Percentiles rank a stretch among this genome's conserved stretches.
Evolutionary conservation across 2,113 vertebrate species (phyloP).

Genomic region (Jacana jacana): DNA sequence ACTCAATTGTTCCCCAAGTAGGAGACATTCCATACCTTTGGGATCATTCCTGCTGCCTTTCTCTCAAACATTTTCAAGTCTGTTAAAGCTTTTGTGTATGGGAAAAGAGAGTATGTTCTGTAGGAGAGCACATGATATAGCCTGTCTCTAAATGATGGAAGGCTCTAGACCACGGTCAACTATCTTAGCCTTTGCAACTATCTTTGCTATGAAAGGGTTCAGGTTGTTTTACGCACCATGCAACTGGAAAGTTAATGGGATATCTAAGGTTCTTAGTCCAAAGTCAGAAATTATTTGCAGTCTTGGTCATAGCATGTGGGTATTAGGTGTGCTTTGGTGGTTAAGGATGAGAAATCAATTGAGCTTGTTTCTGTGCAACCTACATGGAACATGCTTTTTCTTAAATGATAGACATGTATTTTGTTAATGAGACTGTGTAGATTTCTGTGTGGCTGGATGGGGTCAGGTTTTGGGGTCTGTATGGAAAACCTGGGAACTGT

Average conservation of each 20-base stretch:
- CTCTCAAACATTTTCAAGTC: not conserved
- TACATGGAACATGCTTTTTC: not conserved
- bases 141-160: not conserved
- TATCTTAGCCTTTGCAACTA: not conserved
- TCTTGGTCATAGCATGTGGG: not conserved
- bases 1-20: not conserved
- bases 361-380: not conserved
- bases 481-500: not conserved
- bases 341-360: not conserved
- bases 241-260: not conserved
- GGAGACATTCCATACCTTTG: conserved; percentile 35
- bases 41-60: not conserved
- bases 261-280: not conserved
- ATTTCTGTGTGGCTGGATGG: not conserved
- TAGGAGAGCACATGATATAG: not conserved
- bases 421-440: not conserved
- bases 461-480: not conserved
- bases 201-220: not conserved
- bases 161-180: not conserved
- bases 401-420: not conserved
- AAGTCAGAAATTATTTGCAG: not conserved
- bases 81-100: not conserved
- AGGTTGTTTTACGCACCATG: not conserved
- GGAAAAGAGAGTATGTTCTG: not conserved
- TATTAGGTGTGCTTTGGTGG: not conserved